Conservation (phyloP, 2,797 vertebrate genomes). For the Fundulus diaphanus region DNA sequence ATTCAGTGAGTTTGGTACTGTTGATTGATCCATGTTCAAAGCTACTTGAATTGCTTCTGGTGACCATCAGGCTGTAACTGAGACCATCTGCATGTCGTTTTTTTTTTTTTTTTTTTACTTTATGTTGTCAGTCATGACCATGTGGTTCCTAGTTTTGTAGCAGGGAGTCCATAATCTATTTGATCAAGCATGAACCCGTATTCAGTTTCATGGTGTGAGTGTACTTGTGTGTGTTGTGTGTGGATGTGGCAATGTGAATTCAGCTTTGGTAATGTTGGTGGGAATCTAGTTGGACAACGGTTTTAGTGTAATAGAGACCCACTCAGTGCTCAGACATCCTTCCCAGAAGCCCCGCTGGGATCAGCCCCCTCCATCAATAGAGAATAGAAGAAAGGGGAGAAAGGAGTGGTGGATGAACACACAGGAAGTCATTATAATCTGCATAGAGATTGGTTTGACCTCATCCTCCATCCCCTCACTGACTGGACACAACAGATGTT, state of each 20-base stretch:
- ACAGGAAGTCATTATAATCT: slow-evolving; percentile 76
- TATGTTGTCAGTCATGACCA: slow-evolving; percentile 9
- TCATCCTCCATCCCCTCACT: slow-evolving; percentile 59
- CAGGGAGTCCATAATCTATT: slow-evolving; percentile 8
- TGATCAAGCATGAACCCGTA: neutral
- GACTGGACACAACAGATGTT: slow-evolving; percentile 83
- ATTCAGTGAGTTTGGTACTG: slow-evolving; percentile 12
- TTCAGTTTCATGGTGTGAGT: slow-evolving; percentile 6
- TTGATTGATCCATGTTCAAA: slow-evolving; percentile 24
- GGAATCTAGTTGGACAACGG: slow-evolving; percentile 59
- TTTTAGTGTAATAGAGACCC: slow-evolving; percentile 62
- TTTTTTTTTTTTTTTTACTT: slow-evolving; percentile 12
- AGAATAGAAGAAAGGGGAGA: slow-evolving; percentile 28
- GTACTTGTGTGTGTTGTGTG: neutral
- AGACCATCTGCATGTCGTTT: slow-evolving; percentile 16
- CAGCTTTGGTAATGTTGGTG: slow-evolving; percentile 52
- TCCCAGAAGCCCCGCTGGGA: slow-evolving; percentile 54
- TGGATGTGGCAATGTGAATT: slow-evolving; percentile 14
- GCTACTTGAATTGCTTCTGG: slow-evolving; percentile 24
- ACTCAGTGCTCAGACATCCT: slow-evolving; percentile 61
- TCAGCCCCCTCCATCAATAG: slow-evolving; percentile 24
- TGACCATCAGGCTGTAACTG: slow-evolving; percentile 26
- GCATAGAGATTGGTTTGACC: slow-evolving; percentile 76
- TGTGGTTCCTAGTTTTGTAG: slow-evolving; percentile 24
- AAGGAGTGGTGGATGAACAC: slow-evolving; percentile 26